These are phyloP conservation scores for Lophotriccus pileatus DNA, from an alignment of 2,797 vertebrate species.

Conservation along the genomic window DNA sequence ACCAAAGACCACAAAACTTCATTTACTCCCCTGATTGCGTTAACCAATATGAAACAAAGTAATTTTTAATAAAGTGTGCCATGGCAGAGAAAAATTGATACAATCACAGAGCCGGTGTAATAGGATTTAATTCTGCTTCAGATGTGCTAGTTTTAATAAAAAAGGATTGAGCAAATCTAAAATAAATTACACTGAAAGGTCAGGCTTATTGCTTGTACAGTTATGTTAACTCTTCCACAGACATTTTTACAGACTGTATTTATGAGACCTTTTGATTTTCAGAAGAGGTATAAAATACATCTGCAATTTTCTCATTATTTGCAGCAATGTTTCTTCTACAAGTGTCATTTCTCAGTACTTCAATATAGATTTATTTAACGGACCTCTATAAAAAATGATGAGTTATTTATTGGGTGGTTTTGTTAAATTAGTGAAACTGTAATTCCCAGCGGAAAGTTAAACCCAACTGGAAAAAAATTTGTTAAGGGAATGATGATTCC, in stretches of 20 bases:
- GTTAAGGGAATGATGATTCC: constrained; percentile 39
- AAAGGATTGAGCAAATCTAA: constrained; percentile 80
- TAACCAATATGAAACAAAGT: constrained; percentile 75
- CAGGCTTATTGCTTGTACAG: constrained; percentile 80
- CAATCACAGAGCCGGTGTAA: constrained; percentile 74
- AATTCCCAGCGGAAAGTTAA: constrained; percentile 53
- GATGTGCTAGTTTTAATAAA: constrained; percentile 84
- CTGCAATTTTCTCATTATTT: constrained; percentile 74
- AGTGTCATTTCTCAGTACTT: constrained; percentile 67
- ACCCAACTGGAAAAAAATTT: constrained; percentile 23
- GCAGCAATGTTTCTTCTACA: constrained; percentile 66
- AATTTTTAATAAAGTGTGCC: constrained; percentile 78
- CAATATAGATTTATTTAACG: constrained; percentile 67
- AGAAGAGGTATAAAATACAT: constrained; percentile 74
- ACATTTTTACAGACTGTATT: constrained; percentile 79
- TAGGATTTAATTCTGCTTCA: constrained; percentile 83
- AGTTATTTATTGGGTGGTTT: constrained; percentile 69
- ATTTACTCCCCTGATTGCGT: constrained; percentile 66
- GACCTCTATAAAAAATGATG: constrained; percentile 63
- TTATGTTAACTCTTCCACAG: constrained; percentile 78
- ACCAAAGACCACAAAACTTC: constrained; percentile 44
- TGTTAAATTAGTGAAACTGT: constrained; percentile 64
- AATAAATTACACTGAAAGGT: constrained; percentile 84
- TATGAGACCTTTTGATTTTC: constrained; percentile 79
- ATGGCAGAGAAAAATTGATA: constrained; percentile 73